These are phyloP conservation scores for Micropoecilia bifurca DNA, from an alignment of 2,797 vertebrate genomes.

Conservation along the genomic window DNA sequence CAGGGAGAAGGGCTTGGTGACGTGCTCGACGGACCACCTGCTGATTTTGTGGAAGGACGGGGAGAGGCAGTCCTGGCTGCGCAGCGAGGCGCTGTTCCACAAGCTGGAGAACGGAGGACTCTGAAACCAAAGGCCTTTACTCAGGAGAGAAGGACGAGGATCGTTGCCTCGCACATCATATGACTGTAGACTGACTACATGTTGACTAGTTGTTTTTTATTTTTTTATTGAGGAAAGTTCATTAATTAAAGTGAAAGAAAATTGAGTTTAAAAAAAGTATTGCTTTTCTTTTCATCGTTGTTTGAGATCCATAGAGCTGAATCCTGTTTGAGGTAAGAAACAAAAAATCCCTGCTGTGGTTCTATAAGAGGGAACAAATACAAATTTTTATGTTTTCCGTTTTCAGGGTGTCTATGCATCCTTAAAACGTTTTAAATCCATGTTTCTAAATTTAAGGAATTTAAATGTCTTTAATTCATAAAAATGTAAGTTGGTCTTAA, in stretches of 20 bases:
- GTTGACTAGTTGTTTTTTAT: background rate
- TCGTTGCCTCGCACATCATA: background rate
- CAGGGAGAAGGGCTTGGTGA: constrained; percentile 88
- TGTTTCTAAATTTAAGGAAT: too few relatives aligned
- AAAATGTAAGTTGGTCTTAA: too few relatives aligned
- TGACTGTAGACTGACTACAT: constrained; percentile 9
- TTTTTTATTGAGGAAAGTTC: background rate
- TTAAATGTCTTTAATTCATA: too few relatives aligned
- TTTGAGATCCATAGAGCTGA: background rate
- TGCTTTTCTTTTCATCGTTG: background rate
- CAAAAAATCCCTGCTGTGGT: background rate
- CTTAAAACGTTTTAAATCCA: too few relatives aligned
- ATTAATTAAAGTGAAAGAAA: background rate
- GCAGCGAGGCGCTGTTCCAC: constrained; percentile 90
- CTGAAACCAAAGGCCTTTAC: constrained; percentile 24
- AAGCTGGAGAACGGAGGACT: constrained; percentile 89
- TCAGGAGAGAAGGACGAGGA: background rate
- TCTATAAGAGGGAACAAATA: background rate
- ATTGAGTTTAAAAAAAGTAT: background rate
- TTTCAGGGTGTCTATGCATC: too few relatives aligned
- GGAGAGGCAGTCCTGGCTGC: constrained; percentile 87
- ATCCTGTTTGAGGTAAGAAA: background rate
- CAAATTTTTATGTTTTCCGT: background rate
- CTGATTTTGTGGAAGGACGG: constrained; percentile 96
- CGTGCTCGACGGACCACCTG: constrained; percentile 94